Conservation (phyloP, 2,888 invertebrate genomes). For the Achlya flavicornis region DNA sequence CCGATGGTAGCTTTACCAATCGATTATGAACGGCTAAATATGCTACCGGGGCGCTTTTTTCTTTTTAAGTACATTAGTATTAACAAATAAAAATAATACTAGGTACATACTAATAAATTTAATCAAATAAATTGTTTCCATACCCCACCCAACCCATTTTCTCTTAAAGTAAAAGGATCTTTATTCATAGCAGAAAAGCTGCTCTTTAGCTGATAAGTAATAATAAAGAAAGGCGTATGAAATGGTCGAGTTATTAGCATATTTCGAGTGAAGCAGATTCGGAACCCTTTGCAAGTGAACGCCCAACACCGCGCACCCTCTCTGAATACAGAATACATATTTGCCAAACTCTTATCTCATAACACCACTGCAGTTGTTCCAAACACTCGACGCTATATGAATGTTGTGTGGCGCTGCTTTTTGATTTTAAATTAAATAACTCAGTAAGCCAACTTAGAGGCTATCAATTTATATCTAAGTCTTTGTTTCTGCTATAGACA, state of each 20-base stretch:
- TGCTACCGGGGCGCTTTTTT: no score
- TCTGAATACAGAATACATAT: constrained; percentile 10
- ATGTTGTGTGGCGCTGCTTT: no score
- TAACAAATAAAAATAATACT: no score
- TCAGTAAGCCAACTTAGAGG: no score
- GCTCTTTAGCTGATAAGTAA: neutral
- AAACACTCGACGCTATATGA: neutral
- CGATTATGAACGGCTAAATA: no score
- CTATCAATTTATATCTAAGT: no score
- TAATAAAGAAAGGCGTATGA: constrained; percentile 1
- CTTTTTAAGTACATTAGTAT: no score
- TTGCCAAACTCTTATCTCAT: constrained; percentile 12
- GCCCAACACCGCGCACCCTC: constrained; percentile 9
- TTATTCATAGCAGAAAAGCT: neutral
- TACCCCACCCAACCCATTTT: neutral
- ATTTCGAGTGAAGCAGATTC: neutral
- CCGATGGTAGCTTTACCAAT: no score
- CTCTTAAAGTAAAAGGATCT: neutral
- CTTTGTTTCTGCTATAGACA: no score
- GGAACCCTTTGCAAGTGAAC: constrained; percentile 6
- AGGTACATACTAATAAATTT: no score
- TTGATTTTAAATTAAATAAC: no score
- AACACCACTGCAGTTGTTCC: constrained; percentile 10
- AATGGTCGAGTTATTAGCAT: constrained; percentile 13
- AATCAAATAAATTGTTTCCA: neutral